These are phyloP conservation scores for Nomada goodeniana DNA, from an alignment of 2,888 invertebrate species.

Conservation along the genomic window DNA sequence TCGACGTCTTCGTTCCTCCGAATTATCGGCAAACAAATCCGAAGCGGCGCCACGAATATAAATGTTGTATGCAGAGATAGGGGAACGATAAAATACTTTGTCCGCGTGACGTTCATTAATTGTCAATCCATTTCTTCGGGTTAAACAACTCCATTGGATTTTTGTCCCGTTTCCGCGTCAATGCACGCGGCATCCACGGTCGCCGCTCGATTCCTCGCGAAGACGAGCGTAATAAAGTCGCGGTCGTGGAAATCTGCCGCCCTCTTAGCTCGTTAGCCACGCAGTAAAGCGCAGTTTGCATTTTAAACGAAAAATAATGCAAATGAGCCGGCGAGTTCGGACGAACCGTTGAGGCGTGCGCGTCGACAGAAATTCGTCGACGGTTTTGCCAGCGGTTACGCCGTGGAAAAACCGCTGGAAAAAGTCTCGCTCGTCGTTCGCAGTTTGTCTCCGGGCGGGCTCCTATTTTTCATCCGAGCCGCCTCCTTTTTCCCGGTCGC, in stretches of 20 bases:
- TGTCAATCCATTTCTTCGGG: too few relatives aligned
- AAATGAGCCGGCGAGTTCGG: conserved; percentile 35
- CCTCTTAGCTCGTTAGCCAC: conserved; percentile 53
- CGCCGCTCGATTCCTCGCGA: neutral
- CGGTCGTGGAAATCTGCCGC: conserved; percentile 35
- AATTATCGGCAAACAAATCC: too few relatives aligned
- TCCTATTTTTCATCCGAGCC: conserved; percentile 6
- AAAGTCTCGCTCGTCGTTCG: neutral
- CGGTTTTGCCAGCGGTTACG: neutral
- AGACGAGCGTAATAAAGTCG: conserved; percentile 39
- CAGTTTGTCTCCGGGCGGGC: conserved; percentile 6
- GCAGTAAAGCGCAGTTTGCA: conserved; percentile 48
- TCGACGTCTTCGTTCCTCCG: neutral
- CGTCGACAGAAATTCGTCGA: conserved; percentile 21
- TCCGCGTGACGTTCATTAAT: too few relatives aligned
- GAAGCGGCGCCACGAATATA: too few relatives aligned
- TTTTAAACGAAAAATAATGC: conserved; percentile 63
- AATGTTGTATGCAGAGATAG: too few relatives aligned
- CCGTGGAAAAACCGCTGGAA: neutral
- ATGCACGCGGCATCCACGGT: neutral
- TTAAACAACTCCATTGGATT: neutral
- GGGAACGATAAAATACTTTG: too few relatives aligned
- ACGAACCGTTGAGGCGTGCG: conserved; percentile 2
- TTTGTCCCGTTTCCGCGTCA: neutral
- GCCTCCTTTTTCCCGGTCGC: neutral